Base-by-base conservation (phyloP, 2,888 invertebrate genomes). In the Thera obeliscata region DNA sequence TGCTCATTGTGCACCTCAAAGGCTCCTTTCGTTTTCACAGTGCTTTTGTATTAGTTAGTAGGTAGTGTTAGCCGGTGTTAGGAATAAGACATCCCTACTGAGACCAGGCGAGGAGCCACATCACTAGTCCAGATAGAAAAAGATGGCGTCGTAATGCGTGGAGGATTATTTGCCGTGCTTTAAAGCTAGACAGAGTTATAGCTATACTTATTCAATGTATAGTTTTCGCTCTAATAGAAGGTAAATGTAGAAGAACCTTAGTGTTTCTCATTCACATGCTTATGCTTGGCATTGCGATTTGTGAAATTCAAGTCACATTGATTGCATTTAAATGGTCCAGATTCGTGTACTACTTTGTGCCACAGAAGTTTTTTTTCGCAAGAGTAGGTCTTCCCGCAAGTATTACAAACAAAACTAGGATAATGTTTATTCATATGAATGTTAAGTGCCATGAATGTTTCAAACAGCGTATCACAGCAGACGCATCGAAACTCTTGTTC, bases 361-460 rank as follows among this genome's bases (percentile, higher is more conserved):
- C 90, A 82, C 55, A 87, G 81, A 43, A 93, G 81, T 55, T 91
- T 90, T 5, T 89, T 85, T n/a, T 83, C 83, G 12, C 85, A 85
- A 1, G 91, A 87, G 75, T 87, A 94, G 2, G 88, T 89, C 75
- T 94, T 94, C 0, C 94, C 94, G 67, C 94, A 94, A 1, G 83
- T 82, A 43, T 87, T 80, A 65, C 94, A 94, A 6, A 94, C 86
- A 67, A 82, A 89, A 58, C 86, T 87, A 70, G 87, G 89, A 61
- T 90, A 86, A 78, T 94, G 92, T 63, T 84, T 81, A 73, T 94
- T 94, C 85, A 93, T 93, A 52, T 94, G 89, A 3, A 78, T 73
- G 12, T 83, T 82, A 2, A 91, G 74, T n/a, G 76, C 81, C 80
- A 87, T 80, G 7, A 85, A 84, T 0, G 81, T 77, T 65, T 86